phyloP scores from a whole-genome alignment of 2,797 vertebrate genomes.

The Fringilla coelebs region DNA sequence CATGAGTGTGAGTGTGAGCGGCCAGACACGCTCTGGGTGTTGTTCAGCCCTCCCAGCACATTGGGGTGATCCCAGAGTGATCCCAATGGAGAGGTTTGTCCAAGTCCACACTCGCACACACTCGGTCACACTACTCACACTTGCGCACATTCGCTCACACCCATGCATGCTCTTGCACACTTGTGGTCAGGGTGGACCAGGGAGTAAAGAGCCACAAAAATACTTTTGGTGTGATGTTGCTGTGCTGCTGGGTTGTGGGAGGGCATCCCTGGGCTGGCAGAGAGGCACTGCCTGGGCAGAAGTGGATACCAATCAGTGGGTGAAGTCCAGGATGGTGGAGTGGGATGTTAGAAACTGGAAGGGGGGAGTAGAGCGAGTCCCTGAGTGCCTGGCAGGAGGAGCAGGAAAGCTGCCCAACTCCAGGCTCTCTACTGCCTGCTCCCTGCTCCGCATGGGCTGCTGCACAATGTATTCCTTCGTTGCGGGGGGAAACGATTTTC shows the following conservation, averaged over 20 bases:
- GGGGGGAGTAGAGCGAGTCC: rapidly evolving
- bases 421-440: background rate
- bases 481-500: background rate
- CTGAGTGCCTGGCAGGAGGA: background rate
- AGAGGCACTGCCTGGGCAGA: background rate
- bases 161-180: too few relatives aligned
- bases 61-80: background rate
- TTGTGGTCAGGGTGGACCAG: background rate
- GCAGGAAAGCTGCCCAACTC: background rate
- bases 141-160: too few relatives aligned
- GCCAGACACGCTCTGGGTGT: background rate
- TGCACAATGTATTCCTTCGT: background rate
- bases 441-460: background rate
- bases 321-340: background rate
- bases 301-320: rapidly evolving
- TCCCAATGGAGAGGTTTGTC: background rate
- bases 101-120: too few relatives aligned
- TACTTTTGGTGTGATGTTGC: background rate
- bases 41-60: background rate
- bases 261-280: background rate
- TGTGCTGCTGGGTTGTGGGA: background rate
- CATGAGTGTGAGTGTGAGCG: rapidly evolving
- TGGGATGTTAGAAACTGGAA: background rate
- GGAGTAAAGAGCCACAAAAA: background rate
- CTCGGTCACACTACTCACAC: too few relatives aligned